phyloP scores from a whole-genome alignment of 2,113 vertebrate genomes.

The Circaetus gallicus region DNA sequence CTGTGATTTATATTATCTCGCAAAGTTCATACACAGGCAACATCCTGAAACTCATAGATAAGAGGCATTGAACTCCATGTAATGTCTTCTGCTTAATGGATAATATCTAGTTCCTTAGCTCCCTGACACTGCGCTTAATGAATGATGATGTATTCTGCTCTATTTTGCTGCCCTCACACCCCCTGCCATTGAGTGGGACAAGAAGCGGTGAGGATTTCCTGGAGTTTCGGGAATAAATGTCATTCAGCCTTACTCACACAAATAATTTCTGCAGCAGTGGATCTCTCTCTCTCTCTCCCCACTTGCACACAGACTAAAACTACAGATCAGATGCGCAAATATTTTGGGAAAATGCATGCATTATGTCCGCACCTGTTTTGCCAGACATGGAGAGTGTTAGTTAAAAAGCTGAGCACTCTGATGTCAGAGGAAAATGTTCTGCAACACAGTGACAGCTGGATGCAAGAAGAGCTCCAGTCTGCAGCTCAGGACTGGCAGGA shows the following conservation, averaged over 20 bases:
- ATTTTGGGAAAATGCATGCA: not conserved
- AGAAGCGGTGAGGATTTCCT: not conserved
- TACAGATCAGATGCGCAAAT: not conserved
- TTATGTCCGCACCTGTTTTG: not conserved
- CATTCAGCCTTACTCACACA: not conserved
- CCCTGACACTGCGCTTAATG: not conserved
- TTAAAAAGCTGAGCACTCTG: constrained; percentile 9
- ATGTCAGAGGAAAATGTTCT: constrained; percentile 40
- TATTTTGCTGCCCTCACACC: not conserved
- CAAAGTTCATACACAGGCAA: not conserved
- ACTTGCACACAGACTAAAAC: not conserved
- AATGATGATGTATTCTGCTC: not conserved
- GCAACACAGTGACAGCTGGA: constrained; percentile 16
- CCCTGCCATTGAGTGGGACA: not conserved
- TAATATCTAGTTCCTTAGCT: not conserved
- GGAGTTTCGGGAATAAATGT: not conserved
- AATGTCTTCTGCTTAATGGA: not conserved
- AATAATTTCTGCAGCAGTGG: not conserved
- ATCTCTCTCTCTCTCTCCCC: not conserved
- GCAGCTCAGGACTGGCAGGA: constrained; percentile 9
- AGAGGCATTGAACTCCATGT: not conserved
- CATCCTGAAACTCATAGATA: not conserved
- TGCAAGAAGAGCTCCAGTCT: constrained; percentile 19
- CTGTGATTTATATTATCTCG: not conserved
- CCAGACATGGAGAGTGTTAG: not conserved